Evolutionary conservation across 64 coral and sea anemone genomes (phyloP), one percentile per base, ranked within the genome.

Genomic region (Montipora sp.): DNA sequence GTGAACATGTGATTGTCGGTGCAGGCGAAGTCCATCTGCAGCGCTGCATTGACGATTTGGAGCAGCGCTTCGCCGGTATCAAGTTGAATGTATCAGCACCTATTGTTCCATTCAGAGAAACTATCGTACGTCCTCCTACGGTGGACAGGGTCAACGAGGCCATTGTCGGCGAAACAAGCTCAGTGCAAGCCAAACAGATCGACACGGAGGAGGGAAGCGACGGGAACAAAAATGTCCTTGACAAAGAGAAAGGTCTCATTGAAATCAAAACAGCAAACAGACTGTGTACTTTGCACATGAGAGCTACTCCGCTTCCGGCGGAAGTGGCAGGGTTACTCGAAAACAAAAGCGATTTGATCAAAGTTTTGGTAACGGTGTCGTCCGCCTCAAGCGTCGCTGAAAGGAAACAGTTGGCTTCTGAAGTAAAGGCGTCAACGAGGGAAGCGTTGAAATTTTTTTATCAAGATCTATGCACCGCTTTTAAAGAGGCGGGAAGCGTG

Each of bases 1-100:
- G 98, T 75, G 98, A 99, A 51, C 94, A 99, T 53, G 98, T 99
- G 48, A 92, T 99, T 12, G 87, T 99, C 4, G 92, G 91, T 21
- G 94, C 98, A 8, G 98, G 98, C 4, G 98, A 99, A 48, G 98
- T 99, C 12, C 98, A 99, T 90, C 80, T 99, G 5, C 92, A 99
- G 81, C 83, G 92, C 16, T 99, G 98, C 73, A 78, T 99, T 13
- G 98, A 96, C 19, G 98, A 99, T 58, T 75, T 99, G 14, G 94
- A 92, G 75, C 80, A 94, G 77, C 94, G 94, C 5, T 99, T 91
- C 27, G 98, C 98, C 3, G 47, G 94, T 55, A 90, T 99, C 21
- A 89, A 95, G 51, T 70, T 99, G 46, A 96, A 99, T 5, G 94
- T 99, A n/a, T 99, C 98, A 50, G 84, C 91, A 7, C 98, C 98